Evolutionary conservation across 1,140 invertebrate species (phyloP).

Genomic region (Heterodera schachtii): DNA sequence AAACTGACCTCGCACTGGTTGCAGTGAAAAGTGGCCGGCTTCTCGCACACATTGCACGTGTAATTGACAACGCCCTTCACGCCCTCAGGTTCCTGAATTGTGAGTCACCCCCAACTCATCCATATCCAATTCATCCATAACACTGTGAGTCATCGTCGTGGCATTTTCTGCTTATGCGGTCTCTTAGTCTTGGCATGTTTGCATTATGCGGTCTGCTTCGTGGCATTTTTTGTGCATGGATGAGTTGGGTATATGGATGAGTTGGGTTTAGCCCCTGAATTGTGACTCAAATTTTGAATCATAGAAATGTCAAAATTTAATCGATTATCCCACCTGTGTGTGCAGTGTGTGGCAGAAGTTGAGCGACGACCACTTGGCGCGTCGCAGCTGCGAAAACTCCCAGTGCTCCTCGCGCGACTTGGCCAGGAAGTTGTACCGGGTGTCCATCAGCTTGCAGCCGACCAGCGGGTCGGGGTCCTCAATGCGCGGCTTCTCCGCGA

Average conservation of each 20-base stretch:
- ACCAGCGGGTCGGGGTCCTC: slow-evolving; percentile 89
- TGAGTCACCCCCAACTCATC: no score
- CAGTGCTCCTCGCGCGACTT: slow-evolving; percentile 96
- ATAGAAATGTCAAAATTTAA: no score
- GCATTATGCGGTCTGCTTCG: no score
- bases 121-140: no score
- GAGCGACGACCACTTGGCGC: slow-evolving; percentile 93
- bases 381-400: slow-evolving; percentile 89
- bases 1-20: slow-evolving; percentile 83
- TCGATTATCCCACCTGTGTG: slow-evolving; percentile 80
- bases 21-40: slow-evolving; percentile 94
- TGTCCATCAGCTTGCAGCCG: slow-evolving; percentile 98
- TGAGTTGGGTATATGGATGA: no score
- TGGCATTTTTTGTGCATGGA: no score
- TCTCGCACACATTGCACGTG: slow-evolving; percentile 96
- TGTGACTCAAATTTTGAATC: no score
- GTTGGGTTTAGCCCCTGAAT: no score
- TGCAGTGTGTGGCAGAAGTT: slow-evolving; percentile 97
- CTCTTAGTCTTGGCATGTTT: no score
- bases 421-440: slow-evolving; percentile 96
- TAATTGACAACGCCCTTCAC: slow-evolving; percentile 75
- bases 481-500: slow-evolving; percentile 68
- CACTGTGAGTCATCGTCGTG: no score
- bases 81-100: slow-evolving; percentile 8
- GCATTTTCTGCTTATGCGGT: no score